Evolutionary conservation across 1,140 invertebrate genomes (phyloP), one percentile per base, ranked within the genome.

Genomic region (Whitmania pigra): DNA sequence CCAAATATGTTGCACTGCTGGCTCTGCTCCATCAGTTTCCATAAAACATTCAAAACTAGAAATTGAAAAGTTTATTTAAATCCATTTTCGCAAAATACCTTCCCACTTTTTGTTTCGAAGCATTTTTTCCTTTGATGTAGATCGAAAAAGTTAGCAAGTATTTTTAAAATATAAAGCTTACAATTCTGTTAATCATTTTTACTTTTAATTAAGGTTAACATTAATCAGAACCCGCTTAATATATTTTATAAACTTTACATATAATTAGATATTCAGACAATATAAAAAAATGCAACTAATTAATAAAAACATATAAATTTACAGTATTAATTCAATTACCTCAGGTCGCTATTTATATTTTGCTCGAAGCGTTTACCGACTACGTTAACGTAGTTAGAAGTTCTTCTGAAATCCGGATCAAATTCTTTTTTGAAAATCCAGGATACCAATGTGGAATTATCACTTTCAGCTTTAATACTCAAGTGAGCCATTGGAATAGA

Each of bases 1-100:
- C 81, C 81, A 82, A 69, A 77, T 78, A 71, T 82, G 81, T 74
- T 82, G 80, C 18, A 81, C 76, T 20, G 77, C 79, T 27, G 77
- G 71, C 13, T 78, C 76, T 69, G 74, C 76, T 68, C 71, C 73
- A 49, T 78, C 74, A 80, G 78, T 63, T 25, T 79, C 78, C 63
- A 80, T 73, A 60, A 80, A 78, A 75, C 80, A 82, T 69, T 82
- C 80, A 78, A 78, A 82, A 73, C 81, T 82, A 67, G 0, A 54
- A 76, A 76, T 67, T 29, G 68, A 74, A 75, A 20, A 69, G 17
- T 29, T 49, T 17, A 49, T 49, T 49, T 17, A 49, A 5, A 15
- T 7, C 9, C 43, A 49, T 7, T 17, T 17, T 49, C 9, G 15
- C 15, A 49, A 49, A 49, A 49, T 17, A 4, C 15, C 43, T 49